Conservation (phyloP, 2,113 vertebrate genomes). For the Lophura nycthemera region DNA sequence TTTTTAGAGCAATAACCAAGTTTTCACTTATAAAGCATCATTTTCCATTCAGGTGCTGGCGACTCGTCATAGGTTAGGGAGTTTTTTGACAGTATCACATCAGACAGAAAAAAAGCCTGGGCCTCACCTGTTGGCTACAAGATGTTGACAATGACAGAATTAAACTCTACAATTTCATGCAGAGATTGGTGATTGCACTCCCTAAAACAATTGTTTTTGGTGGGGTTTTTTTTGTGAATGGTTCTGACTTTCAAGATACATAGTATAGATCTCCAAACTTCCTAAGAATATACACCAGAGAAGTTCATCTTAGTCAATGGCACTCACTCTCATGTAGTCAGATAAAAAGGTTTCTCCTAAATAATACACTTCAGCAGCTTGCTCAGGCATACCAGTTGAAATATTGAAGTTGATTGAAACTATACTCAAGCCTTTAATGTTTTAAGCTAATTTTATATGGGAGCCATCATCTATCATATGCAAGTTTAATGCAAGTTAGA, state of each 20-base stretch:
- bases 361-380: constrained; percentile 47
- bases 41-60: not conserved
- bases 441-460: constrained; percentile 59
- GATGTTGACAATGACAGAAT: not conserved
- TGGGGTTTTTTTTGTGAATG: not conserved
- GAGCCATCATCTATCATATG: constrained; percentile 49
- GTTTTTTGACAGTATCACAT: not conserved
- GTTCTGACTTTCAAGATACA: not conserved
- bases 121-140: not conserved
- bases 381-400: constrained; percentile 3
- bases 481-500: not conserved
- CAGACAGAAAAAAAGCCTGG: not conserved
- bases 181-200: not conserved
- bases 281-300: not conserved
- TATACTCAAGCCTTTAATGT: constrained; percentile 56
- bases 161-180: not conserved
- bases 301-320: not conserved
- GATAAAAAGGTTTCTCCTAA: constrained; percentile 46
- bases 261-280: not conserved
- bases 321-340: not conserved
- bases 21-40: not conserved
- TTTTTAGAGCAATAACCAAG: not conserved
- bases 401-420: constrained; percentile 45
- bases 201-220: not conserved
- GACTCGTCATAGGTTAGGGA: not conserved